phyloP scores from a whole-genome alignment of 92 coral and sea anemone species.

The Parazoanthus swiftii region DNA sequence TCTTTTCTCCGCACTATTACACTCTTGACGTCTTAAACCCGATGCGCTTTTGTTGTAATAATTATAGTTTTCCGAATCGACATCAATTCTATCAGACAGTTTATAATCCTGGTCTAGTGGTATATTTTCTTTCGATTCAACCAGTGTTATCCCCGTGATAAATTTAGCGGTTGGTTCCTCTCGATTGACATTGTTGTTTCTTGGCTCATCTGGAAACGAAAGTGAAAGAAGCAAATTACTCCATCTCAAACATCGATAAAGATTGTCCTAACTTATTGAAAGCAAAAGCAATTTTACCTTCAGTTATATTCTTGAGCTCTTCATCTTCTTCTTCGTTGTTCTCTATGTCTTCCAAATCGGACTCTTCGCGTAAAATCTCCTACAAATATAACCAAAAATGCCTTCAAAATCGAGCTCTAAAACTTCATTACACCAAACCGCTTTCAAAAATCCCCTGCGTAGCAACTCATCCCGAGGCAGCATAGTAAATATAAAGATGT shows the following conservation, averaged over 20 bases:
- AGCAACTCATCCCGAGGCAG: conserved; percentile 21
- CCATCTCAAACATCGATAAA: conserved; percentile 21
- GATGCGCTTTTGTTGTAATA: conserved; percentile 28
- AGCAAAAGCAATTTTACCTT: conserved; percentile 46
- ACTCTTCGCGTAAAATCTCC: conserved; percentile 65
- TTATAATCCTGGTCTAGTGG: conserved; percentile 29
- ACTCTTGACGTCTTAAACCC: conserved; percentile 37
- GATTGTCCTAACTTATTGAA: background rate
- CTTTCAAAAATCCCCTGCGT: conserved; percentile 11
- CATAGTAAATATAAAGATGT: background rate
- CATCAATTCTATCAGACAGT: conserved; percentile 47
- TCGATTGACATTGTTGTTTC: conserved; percentile 33
- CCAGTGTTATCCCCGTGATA: conserved; percentile 35
- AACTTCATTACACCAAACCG: conserved; percentile 25
- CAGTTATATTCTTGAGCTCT: conserved; percentile 70
- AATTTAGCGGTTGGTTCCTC: conserved; percentile 36
- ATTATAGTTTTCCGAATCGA: conserved; percentile 47
- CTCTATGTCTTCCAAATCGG: conserved; percentile 58
- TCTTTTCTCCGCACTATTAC: conserved; percentile 85
- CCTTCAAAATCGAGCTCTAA: conserved; percentile 4
- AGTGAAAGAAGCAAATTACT: conserved; percentile 46
- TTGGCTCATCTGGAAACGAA: conserved; percentile 22
- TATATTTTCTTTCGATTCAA: conserved; percentile 44
- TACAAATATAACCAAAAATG: conserved; percentile 41
- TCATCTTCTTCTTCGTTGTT: conserved; percentile 75